Evolutionary conservation across 2,113 vertebrate genomes (phyloP), one percentile per base, ranked within the genome.

Genomic region (Hippocampus mohnikei): DNA sequence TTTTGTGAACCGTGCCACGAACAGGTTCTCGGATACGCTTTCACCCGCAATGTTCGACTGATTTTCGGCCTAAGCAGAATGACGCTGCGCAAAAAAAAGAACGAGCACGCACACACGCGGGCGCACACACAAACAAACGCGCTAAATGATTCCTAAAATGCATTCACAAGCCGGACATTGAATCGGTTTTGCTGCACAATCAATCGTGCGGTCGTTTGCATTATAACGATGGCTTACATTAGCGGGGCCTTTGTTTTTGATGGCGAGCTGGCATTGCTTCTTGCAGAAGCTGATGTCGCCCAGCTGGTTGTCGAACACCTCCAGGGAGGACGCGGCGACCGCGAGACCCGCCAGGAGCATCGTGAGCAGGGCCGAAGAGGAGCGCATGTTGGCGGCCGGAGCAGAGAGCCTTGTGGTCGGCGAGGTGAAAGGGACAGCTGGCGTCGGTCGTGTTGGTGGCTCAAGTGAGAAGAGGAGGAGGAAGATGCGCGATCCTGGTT

Each of bases 241-340:
- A 70, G 88, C 87, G 0, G 91, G 85, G 89, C 90, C 92, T 87
- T 89, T 92, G 90, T 91, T 93, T 88, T 88, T 90, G 85, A 93
- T 88, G 89, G 80, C 85, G 74, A 92, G 84, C 91, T 92, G 91
- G 83, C 95, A 95, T 85, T 94, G 94, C 84, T 89, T 92, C 82
- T 92, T 95, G 93, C 94, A 95, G 84, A 90, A 94, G 84, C 89
- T 92, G 84, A 94, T 94, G 89, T 94, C 94, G 68, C 95, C 94
- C 73, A 94, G 94, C 81, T 94, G 94, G 64, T 91, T 89, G 81
- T 93, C 92, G 75, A 94, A 94, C 33, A 94, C 90, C 81, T 94
- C 94, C 29, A 87, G 84, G 48, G 88, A 90, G 61, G 85, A 84
- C 5, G 87, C 81, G 56, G 85, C 83, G 3, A 87, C 82, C 15